phyloP scores from a whole-genome alignment of 2,888 invertebrate species.

The Melinopterus prodromus region DNA sequence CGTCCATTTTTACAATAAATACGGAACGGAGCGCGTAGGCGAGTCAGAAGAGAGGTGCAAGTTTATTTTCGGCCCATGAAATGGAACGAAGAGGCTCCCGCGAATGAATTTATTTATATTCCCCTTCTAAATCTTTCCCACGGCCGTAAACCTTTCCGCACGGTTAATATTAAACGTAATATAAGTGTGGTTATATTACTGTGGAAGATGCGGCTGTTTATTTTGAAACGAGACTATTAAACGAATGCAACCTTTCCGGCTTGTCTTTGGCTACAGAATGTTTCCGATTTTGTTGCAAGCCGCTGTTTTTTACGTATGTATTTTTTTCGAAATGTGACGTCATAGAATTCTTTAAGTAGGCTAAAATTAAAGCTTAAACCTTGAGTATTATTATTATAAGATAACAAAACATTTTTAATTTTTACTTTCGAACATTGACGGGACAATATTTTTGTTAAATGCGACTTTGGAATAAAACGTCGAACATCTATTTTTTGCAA shows the following conservation, averaged over 20 bases:
- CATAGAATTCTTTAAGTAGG: no score
- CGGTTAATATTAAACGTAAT: neutral
- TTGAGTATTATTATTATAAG: no score
- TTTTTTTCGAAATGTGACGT: no score
- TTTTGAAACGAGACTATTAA: neutral
- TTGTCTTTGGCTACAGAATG: neutral
- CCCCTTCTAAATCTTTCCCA: conserved; percentile 4
- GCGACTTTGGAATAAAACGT: no score
- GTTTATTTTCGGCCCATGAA: neutral
- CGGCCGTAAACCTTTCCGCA: neutral
- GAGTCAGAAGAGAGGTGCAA: neutral
- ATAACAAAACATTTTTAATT: no score
- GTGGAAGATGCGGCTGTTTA: neutral
- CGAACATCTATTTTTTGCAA: no score
- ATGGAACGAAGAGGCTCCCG: neutral
- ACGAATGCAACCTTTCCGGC: neutral
- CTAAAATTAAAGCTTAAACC: no score
- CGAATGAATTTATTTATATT: neutral
- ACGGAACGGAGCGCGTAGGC: neutral
- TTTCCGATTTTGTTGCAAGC: no score
- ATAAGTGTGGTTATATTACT: conserved; percentile 4
- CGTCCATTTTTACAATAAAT: neutral
- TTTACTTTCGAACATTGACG: no score
- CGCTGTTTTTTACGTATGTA: no score
- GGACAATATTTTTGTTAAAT: no score